phyloP scores from a whole-genome alignment of 2,888 invertebrate genomes.

The Incurvaria masculella region DNA sequence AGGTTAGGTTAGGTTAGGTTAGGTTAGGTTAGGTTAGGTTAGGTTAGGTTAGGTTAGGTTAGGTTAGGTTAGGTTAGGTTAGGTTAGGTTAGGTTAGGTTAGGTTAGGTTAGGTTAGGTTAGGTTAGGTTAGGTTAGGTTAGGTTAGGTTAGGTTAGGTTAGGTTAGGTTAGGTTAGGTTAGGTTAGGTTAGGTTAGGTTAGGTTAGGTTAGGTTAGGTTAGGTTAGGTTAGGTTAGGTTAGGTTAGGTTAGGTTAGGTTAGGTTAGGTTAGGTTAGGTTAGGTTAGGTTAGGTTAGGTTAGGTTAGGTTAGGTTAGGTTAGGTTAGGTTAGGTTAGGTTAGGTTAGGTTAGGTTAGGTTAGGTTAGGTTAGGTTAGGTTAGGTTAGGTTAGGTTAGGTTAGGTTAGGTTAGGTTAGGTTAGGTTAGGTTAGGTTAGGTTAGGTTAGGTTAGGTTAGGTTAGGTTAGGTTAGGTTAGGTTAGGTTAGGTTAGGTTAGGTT shows the following conservation, averaged over 20 bases:
- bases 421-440: constrained; percentile 17
- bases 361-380: constrained; percentile 17
- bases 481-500: constrained; percentile 14
- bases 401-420: constrained; percentile 18
- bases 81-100: constrained; percentile 1
- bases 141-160: constrained; percentile 2
- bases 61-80: not conserved
- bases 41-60: not conserved
- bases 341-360: constrained; percentile 15
- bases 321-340: constrained; percentile 3
- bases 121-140: constrained; percentile 2
- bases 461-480: constrained; percentile 13
- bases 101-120: constrained; percentile 2
- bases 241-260: constrained; percentile 5
- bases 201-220: constrained; percentile 5
- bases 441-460: constrained; percentile 16
- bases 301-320: constrained; percentile 5
- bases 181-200: constrained; percentile 5
- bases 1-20: not conserved
- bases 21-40: not conserved
- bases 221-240: constrained; percentile 5
- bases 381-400: constrained; percentile 18
- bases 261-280: constrained; percentile 5
- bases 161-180: constrained; percentile 2
- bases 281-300: constrained; percentile 5